Conservation (phyloP, 2,113 vertebrate genomes). For the Carollia perspicillata region DNA sequence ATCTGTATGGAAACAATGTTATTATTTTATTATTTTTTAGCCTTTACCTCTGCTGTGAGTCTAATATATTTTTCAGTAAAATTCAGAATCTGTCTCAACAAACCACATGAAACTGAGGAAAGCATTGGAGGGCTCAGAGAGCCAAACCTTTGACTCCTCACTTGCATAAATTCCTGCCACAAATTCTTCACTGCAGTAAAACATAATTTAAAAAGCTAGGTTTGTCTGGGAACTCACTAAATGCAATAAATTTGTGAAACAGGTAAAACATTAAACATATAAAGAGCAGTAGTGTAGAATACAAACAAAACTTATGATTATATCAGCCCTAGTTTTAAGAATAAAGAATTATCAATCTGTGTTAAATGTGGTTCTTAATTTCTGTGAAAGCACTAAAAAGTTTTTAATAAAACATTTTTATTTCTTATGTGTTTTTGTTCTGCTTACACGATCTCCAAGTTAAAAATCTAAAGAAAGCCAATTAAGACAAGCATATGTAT, state of each 20-base stretch:
- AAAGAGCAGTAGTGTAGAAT: background rate
- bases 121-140: background rate
- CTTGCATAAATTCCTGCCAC: background rate
- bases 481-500: background rate
- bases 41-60: background rate
- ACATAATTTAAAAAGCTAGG: background rate
- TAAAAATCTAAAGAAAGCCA: background rate
- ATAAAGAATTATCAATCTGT: background rate
- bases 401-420: slow-evolving; percentile 2
- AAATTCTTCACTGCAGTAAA: background rate
- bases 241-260: background rate
- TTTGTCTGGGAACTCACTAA: slow-evolving; percentile 6
- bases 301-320: background rate
- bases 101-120: background rate
- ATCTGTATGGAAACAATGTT: background rate
- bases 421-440: background rate
- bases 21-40: background rate
- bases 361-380: background rate
- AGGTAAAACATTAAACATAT: background rate
- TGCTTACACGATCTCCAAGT: slow-evolving; percentile 4
- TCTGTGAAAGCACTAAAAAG: background rate
- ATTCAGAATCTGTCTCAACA: background rate
- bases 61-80: background rate
- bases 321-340: background rate
- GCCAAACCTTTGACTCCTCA: background rate